Base-by-base conservation (phyloP, 2,797 vertebrate genomes). In the Micropoecilia bifurca region DNA sequence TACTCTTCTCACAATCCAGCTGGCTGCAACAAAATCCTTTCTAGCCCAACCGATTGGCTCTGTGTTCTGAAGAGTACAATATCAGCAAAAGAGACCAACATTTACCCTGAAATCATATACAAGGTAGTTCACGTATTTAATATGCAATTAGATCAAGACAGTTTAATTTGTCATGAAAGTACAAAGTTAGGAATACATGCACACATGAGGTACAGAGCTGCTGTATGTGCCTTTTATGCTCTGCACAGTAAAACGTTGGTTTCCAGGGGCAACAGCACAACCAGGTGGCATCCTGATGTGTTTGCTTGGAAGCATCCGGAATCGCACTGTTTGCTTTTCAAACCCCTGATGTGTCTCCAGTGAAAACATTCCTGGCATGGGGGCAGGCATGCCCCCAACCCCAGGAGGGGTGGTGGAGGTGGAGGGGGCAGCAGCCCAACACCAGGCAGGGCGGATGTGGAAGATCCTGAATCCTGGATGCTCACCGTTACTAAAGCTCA, bases 391-490 rank as follows among this genome's bases (percentile, higher is more conserved):
- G n/a, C n/a, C n/a, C n/a, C n/a, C n/a, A n/a, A n/a, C 45, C 39
- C 68, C 79, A 80, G 83, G 72, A 90, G 61, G 16, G 16, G 7
- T 81, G 83, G 71, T 80, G 83, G 72, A 90, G 61, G 30, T 13
- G 25, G 25, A n/a, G 25, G 53, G 74, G 73, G 71, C 74, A 78
- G 83, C 73, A 74, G 80, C 81, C 82, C 61, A 2, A 84, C 50
- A 83, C 41, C 72, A n/a, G 39, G 71, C 43, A 39, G 81, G 79
- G 80, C 93, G 92, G 94, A 96, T 92, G 74, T 86, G 0, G 69
- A 80, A 79, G 86, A 91, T 95, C 94, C 95, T 95, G 94, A 87
- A 95, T 96, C 96, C 96, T 96, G 95, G 91, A 96, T 96, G 91
- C 87, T 94, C 85, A 43, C 74, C 30, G 61, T 73, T 71, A 77